Evolutionary conservation across 2,113 vertebrate species (phyloP).

Genomic region (Planiliza haematocheilus): DNA sequence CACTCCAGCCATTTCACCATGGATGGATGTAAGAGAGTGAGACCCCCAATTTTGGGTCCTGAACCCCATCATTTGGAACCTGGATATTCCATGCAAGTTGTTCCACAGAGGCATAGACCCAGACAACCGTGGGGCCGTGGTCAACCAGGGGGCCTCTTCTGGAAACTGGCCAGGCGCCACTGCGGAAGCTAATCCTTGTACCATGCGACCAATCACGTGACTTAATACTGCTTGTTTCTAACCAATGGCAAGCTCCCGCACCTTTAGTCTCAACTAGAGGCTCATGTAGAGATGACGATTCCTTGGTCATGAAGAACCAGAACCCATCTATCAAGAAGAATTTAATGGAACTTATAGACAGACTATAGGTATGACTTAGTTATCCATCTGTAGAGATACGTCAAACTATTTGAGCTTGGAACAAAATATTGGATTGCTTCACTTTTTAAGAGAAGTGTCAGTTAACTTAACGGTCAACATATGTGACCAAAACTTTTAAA

Average conservation of each 20-base stretch:
- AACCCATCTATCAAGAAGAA: constrained; percentile 53
- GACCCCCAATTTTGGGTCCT: constrained; percentile 77
- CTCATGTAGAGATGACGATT: constrained; percentile 29
- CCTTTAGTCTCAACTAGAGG: constrained; percentile 5
- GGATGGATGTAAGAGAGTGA: constrained; percentile 61
- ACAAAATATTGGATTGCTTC: constrained; percentile 14
- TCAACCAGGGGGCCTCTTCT: constrained; percentile 75
- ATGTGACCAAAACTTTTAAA: constrained; percentile 51
- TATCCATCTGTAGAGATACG: constrained; percentile 15
- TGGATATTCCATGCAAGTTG: constrained; percentile 59
- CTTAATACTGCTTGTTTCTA: constrained; percentile 25
- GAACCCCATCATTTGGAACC: constrained; percentile 79
- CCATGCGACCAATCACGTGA: constrained; percentile 70
- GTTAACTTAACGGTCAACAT: constrained; percentile 48
- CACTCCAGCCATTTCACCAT: constrained; percentile 62
- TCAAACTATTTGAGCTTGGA: not conserved
- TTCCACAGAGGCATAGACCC: constrained; percentile 67
- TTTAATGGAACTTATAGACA: constrained; percentile 34
- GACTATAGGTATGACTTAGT: constrained; percentile 3
- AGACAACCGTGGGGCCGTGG: constrained; percentile 81
- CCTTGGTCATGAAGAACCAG: constrained; percentile 33
- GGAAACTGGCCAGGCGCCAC: constrained; percentile 74
- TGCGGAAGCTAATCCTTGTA: constrained; percentile 64
- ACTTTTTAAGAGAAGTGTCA: constrained; percentile 34
- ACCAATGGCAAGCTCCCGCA: constrained; percentile 26